Percentiles rank a stretch among this genome's conserved stretches.
These are phyloP conservation scores for Pseudomugil tenellus DNA, from an alignment of 2,797 vertebrate species.

Conservation along the genomic window DNA sequence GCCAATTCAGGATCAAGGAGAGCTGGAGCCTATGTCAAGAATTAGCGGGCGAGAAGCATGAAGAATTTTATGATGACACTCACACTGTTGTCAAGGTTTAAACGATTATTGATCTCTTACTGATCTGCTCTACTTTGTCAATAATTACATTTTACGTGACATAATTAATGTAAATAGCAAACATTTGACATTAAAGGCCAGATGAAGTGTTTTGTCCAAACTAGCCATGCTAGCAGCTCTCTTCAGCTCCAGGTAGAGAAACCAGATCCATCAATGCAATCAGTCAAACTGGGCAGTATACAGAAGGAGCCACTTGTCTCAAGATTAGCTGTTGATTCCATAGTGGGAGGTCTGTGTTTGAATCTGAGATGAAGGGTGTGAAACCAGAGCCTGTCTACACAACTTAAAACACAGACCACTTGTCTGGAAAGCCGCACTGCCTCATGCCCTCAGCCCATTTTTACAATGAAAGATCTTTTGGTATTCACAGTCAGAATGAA, in stretches of 20 bases:
- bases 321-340: conserved; percentile 67
- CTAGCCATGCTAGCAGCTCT: conserved; percentile 11
- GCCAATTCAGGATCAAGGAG: no score
- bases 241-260: conserved; percentile 53
- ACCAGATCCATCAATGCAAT: conserved; percentile 54
- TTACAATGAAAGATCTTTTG: conserved; percentile 38
- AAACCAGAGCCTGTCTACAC: conserved; percentile 75
- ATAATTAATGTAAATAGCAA: conserved; percentile 15
- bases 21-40: no score
- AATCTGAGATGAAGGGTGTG: conserved; percentile 73
- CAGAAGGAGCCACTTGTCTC: conserved; percentile 54
- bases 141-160: conserved; percentile 1
- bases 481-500: no score
- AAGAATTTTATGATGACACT: conserved; percentile 1
- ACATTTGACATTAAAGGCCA: no score
- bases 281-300: conserved; percentile 44
- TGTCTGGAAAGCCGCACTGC: conserved; percentile 46
- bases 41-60: background rate
- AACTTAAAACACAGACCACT: conserved; percentile 72
- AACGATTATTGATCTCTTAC: background rate
- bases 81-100: background rate
- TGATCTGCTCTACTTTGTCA: conserved; percentile 2
- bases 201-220: no score
- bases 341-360: conserved; percentile 71
- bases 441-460: conserved; percentile 12